Evolutionary conservation across 2,113 vertebrate genomes (phyloP).

Genomic region (Sardina pilchardus): DNA sequence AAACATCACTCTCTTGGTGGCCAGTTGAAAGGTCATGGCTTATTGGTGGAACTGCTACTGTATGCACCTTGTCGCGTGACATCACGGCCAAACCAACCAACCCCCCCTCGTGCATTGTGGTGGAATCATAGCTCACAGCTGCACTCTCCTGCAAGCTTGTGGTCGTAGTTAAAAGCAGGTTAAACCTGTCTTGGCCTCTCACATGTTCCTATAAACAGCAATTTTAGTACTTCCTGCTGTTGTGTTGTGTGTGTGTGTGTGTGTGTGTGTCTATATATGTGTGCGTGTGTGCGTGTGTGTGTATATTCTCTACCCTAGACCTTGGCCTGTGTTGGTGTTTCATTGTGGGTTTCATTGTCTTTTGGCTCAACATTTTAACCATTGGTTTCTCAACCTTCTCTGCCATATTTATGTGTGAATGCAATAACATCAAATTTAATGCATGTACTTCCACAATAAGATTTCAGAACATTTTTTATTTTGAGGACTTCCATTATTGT

Average conservation of each 20-base stretch:
- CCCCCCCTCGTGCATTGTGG: constrained; percentile 11
- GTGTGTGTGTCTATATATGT: background rate
- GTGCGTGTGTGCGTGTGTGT: background rate
- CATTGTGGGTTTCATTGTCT: background rate
- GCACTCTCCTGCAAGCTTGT: constrained; percentile 36
- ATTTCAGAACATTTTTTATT: background rate
- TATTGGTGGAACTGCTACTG: background rate
- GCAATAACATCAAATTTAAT: background rate
- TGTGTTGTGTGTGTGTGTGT: background rate
- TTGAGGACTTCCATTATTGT: background rate
- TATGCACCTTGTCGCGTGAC: constrained; percentile 12
- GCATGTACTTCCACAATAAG: background rate
- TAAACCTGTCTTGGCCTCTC: constrained; percentile 57
- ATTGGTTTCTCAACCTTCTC: background rate
- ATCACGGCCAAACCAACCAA: background rate
- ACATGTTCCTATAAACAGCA: constrained; percentile 39
- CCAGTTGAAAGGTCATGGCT: constrained; percentile 91
- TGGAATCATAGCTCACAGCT: constrained; percentile 35
- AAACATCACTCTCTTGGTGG: constrained; percentile 61
- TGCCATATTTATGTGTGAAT: background rate
- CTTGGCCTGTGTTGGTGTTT: background rate
- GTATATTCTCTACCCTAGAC: background rate
- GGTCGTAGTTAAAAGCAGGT: constrained; percentile 55
- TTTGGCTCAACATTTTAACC: background rate
- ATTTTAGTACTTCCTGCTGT: constrained; percentile 25